A percentile compares a stretch with the other conserved stretches of the same genome.
phyloP scores from a whole-genome alignment of 1,140 invertebrate genomes.

The Polypedilum vanderplanki region DNA sequence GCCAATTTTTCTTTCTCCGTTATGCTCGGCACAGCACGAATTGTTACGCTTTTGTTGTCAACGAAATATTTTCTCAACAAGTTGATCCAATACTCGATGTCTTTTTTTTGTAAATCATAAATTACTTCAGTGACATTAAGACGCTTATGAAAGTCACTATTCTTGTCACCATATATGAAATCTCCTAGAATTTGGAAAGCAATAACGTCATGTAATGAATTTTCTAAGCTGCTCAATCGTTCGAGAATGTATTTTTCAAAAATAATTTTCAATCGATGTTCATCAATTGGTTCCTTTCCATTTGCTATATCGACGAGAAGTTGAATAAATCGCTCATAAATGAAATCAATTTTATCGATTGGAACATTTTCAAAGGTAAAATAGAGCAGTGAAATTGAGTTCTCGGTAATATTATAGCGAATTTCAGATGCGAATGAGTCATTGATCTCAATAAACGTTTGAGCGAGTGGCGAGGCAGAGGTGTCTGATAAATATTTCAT shows the following conservation, averaged over 20 bases:
- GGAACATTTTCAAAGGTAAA: slow-evolving; percentile 74
- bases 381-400: slow-evolving; percentile 60
- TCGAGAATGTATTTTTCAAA: slow-evolving; percentile 67
- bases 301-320: slow-evolving; percentile 50
- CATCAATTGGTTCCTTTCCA: slow-evolving; percentile 56
- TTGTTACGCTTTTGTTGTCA: slow-evolving; percentile 48
- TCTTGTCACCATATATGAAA: slow-evolving; percentile 68
- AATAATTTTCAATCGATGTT: slow-evolving; percentile 64
- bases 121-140: slow-evolving; percentile 63
- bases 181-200: slow-evolving; percentile 73
- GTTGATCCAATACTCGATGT: slow-evolving; percentile 61
- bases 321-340: slow-evolving; percentile 54
- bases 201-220: slow-evolving; percentile 64
- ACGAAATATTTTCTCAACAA: slow-evolving; percentile 66
- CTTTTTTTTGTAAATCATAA: slow-evolving; percentile 55
- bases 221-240: slow-evolving; percentile 64
- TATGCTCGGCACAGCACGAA: slow-evolving; percentile 52
- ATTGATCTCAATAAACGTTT: slow-evolving; percentile 74
- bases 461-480: slow-evolving; percentile 72
- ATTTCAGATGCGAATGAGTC: slow-evolving; percentile 76
- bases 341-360: slow-evolving; percentile 53
- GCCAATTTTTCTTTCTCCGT: slow-evolving; percentile 53
- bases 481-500: slow-evolving; percentile 80
- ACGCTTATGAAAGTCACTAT: slow-evolving; percentile 62
- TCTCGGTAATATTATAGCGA: slow-evolving; percentile 61